Conservation (phyloP, 2,888 invertebrate genomes). For the Idaea straminata region DNA sequence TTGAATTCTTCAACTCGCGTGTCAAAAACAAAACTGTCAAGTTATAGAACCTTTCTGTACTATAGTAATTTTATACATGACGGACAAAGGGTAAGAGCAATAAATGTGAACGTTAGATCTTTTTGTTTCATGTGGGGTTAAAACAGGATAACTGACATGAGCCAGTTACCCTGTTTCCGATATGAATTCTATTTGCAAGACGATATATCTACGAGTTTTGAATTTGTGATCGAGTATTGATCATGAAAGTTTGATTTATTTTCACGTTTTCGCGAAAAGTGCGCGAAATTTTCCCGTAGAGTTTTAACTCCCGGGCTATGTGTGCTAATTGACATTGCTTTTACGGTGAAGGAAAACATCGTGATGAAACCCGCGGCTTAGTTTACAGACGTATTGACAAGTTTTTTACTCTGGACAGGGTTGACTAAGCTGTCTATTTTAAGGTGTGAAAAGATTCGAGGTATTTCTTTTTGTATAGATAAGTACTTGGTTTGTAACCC, state of each 20-base stretch:
- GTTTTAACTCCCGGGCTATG: not conserved
- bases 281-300: not conserved
- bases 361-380: no score
- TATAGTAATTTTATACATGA: conserved; percentile 25
- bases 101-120: conserved; percentile 14
- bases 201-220: conserved; percentile 7
- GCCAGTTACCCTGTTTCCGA: conserved; percentile 11
- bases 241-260: not conserved
- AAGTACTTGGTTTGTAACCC: not conserved
- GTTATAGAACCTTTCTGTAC: conserved; percentile 13
- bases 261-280: not conserved
- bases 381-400: no score
- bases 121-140: conserved; percentile 18
- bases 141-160: not conserved
- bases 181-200: not conserved
- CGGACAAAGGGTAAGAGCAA: conserved; percentile 23
- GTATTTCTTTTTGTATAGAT: no score
- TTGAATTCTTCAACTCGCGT: not conserved
- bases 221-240: not conserved
- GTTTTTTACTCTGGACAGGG: no score
- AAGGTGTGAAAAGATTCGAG: no score
- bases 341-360: no score
- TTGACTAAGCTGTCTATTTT: no score
- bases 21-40: not conserved
- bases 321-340: no score